Base-by-base conservation (phyloP, 1,140 invertebrate species). In the Aphelenchoides besseyi region DNA sequence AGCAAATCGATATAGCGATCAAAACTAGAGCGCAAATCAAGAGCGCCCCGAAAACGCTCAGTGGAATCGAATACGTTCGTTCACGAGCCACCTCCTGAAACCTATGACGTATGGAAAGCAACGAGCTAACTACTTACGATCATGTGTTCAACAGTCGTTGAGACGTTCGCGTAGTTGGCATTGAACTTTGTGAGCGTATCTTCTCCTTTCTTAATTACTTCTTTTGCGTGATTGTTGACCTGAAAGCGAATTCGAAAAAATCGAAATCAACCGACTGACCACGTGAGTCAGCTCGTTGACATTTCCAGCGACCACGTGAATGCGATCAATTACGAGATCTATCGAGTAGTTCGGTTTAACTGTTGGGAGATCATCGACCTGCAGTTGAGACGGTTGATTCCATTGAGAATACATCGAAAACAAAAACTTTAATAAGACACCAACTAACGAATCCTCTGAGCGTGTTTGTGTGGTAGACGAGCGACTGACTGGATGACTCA, bases 271-370 rank as follows among this genome's bases (percentile, higher is more conserved):
- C 32, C 23, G 55, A 59, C 32, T 59, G 5, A 59, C 55, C 5
- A 59, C 55, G 18, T 59, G 55, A 8, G 55, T 59, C 12, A 59
- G 18, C 23, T 59, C 55, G 23, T 59, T 59, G 18, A 59, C 55
- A 33, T 18, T 59, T 5, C 55, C 55, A 59, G 55, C 55, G 18
- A 59, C 55, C 5, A 59, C 32, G 18, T 59, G 55, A 12, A 59
- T 23, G 5, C 55, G 55, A 8, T 59, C 55, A 23, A 59, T 59
- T 16, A 59, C 55, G 5, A 8, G 32, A 18, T 59, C 55, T 8
- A 59, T 59, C 5, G 55, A 59, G 23, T 59, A 59, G 55, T 59
- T 59, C 5, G 55, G 55, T 59, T 59, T 59, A 8, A 59, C 5
- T 8, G 55, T 59, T 33, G 55, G 55, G 5, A 8, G 55, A 59